These are phyloP conservation scores for Masnerella sp. DNA, from an alignment of 2,888 invertebrate species.

Conservation along the genomic window DNA sequence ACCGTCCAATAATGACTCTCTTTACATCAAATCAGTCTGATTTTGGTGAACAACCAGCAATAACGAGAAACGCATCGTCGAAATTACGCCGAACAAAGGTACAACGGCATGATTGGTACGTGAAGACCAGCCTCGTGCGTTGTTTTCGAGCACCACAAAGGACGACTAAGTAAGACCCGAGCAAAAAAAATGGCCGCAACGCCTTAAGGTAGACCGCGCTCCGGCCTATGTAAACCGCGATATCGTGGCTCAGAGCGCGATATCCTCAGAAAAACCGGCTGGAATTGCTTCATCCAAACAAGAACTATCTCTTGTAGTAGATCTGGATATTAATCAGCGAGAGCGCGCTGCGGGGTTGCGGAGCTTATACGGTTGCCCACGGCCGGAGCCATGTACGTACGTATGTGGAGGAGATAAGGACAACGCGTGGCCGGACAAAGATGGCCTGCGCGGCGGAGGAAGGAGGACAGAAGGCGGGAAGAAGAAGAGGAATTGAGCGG, in stretches of 20 bases:
- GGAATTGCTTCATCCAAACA: slow-evolving; percentile 75
- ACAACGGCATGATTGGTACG: slow-evolving; percentile 24
- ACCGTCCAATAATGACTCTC: too few species aligned
- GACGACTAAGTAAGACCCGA: slow-evolving; percentile 54
- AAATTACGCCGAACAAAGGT: slow-evolving; percentile 17
- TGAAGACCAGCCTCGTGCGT: slow-evolving; percentile 10
- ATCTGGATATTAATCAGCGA: slow-evolving; percentile 74
- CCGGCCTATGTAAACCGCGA: slow-evolving; percentile 50
- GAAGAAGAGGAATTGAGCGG: slow-evolving; percentile 57
- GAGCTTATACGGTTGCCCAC: slow-evolving; percentile 58
- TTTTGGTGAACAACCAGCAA: too few species aligned
- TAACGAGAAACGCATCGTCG: slow-evolving; percentile 1
- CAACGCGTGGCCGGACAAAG: slow-evolving; percentile 37
- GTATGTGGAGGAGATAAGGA: slow-evolving; percentile 34
- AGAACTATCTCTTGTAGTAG: slow-evolving; percentile 70
- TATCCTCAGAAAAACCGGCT: slow-evolving; percentile 72
- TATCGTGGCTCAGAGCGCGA: slow-evolving; percentile 64
- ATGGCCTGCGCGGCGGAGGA: slow-evolving; percentile 42
- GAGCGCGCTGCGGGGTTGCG: slow-evolving; percentile 60
- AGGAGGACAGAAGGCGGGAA: too few species aligned
- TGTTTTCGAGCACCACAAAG: slow-evolving; percentile 46
- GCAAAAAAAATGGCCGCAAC: slow-evolving; percentile 55
- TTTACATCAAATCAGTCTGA: too few species aligned
- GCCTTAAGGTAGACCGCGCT: slow-evolving; percentile 47
- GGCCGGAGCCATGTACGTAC: slow-evolving; percentile 57